Percentiles rank a stretch among this genome's conserved stretches.
Evolutionary conservation across 2,888 invertebrate species (phyloP).

Genomic region (Drosophila mettleri): DNA sequence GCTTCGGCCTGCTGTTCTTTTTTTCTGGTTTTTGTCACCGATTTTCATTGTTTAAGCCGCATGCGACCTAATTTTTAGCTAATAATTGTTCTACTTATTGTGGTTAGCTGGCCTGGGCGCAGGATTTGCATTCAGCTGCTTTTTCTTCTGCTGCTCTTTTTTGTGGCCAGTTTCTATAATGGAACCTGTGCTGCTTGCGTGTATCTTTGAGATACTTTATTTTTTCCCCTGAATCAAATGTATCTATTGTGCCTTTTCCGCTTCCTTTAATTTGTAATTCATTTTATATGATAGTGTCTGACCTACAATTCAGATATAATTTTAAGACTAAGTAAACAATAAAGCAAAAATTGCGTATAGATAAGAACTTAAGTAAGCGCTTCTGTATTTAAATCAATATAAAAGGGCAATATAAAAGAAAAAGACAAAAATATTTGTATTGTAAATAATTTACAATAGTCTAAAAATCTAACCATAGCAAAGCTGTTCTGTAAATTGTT

Average conservation of each 20-base stretch:
- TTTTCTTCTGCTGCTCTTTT: constrained; percentile 25
- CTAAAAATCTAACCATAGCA: too few species aligned
- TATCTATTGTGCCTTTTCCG: not conserved
- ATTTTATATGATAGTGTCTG: too few species aligned
- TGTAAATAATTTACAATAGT: too few species aligned
- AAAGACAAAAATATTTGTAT: too few species aligned
- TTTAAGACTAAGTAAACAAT: too few species aligned
- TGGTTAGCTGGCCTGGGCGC: constrained; percentile 52
- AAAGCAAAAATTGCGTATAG: too few species aligned
- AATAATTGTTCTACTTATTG: constrained; percentile 75
- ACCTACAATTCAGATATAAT: too few species aligned
- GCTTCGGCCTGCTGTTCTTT: constrained; percentile 52
- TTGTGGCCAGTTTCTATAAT: not conserved
- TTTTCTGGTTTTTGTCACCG: constrained; percentile 31
- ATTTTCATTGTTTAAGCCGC: constrained; percentile 32
- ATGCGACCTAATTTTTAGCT: constrained; percentile 66
- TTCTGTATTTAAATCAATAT: too few species aligned
- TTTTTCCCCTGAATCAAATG: not conserved
- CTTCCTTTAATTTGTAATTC: not conserved
- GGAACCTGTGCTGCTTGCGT: constrained; percentile 5
- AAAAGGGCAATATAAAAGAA: too few species aligned
- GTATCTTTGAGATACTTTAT: constrained; percentile 1
- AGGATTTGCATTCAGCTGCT: constrained; percentile 7
- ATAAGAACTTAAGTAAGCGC: too few species aligned
- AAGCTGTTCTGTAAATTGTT: too few species aligned